Conservation (phyloP, 1,140 invertebrate species). For the Eriocheir sinensis region DNA sequence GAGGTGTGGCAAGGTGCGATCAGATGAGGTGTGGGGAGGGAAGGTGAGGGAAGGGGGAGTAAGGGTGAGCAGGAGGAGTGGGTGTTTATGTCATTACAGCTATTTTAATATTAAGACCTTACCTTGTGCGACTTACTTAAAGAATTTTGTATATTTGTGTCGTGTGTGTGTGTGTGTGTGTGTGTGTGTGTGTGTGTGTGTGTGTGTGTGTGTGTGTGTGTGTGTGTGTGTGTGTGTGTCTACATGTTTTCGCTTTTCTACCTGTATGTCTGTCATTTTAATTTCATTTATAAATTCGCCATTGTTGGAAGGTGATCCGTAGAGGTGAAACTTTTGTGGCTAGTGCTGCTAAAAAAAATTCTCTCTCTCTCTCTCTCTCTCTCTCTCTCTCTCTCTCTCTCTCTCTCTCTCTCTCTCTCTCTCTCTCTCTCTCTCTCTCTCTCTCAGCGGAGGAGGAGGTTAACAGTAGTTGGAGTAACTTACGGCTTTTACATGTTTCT, state of each 20-base stretch:
- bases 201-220: slow-evolving; percentile 52
- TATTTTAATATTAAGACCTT: slow-evolving; percentile 5
- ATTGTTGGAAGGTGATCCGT: slow-evolving; percentile 23
- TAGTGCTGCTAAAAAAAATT: not conserved
- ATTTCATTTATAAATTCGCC: not conserved
- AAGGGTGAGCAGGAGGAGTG: not conserved
- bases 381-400: slow-evolving; percentile 50
- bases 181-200: slow-evolving; percentile 54
- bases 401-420: slow-evolving; percentile 50
- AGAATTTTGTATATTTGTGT: slow-evolving; percentile 33
- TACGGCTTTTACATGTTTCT: slow-evolving; percentile 16
- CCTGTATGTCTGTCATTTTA: not conserved
- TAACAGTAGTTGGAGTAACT: slow-evolving; percentile 1
- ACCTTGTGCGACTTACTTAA: too few relatives aligned
- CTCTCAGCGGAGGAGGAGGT: not conserved
- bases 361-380: slow-evolving; percentile 26
- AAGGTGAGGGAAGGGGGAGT: too few relatives aligned
- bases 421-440: slow-evolving; percentile 32
- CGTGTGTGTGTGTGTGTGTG: slow-evolving; percentile 51
- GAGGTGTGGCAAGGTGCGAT: too few relatives aligned
- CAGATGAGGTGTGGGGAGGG: too few relatives aligned
- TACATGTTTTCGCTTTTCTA: not conserved
- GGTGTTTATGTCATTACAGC: slow-evolving; percentile 11
- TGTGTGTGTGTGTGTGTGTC: slow-evolving; percentile 44
- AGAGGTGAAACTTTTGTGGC: not conserved